Percentiles rank a stretch among this genome's conserved stretches.
phyloP scores from a whole-genome alignment of 2,113 vertebrate genomes.

The Prochilodus magdalenae region DNA sequence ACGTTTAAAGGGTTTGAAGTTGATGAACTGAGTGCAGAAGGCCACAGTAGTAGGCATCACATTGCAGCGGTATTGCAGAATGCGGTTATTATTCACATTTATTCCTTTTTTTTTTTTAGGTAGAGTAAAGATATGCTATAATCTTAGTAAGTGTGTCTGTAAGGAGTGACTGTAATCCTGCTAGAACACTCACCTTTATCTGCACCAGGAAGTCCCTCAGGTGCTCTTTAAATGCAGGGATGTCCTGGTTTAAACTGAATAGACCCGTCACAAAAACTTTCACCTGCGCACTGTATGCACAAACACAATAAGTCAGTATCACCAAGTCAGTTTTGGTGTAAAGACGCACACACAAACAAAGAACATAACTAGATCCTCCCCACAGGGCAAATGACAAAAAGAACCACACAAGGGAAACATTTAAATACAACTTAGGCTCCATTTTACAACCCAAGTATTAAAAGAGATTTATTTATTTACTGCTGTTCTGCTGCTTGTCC shows the following conservation, averaged over 20 bases:
- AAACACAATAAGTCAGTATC: background rate
- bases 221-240: constrained; percentile 98
- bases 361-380: background rate
- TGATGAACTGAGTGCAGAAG: too few species aligned
- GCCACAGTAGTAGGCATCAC: too few species aligned
- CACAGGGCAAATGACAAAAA: too few species aligned
- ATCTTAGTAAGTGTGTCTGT: background rate
- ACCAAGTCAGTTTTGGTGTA: background rate
- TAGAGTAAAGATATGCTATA: background rate
- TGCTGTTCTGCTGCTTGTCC: too few species aligned
- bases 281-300: constrained; percentile 89
- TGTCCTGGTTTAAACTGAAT: constrained; percentile 99
- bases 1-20: too few species aligned
- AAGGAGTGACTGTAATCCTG: background rate
- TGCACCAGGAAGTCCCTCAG: constrained; percentile 98
- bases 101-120: too few species aligned
- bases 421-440: background rate
- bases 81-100: too few species aligned
- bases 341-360: background rate
- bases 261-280: constrained; percentile 99
- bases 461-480: too few species aligned
- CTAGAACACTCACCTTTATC: constrained; percentile 88
- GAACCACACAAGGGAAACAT: background rate
- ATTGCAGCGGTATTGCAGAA: too few species aligned
- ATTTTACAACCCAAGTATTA: too few species aligned